phyloP scores from a whole-genome alignment of 2,888 invertebrate genomes.

The Himalopsyche tibetana region DNA sequence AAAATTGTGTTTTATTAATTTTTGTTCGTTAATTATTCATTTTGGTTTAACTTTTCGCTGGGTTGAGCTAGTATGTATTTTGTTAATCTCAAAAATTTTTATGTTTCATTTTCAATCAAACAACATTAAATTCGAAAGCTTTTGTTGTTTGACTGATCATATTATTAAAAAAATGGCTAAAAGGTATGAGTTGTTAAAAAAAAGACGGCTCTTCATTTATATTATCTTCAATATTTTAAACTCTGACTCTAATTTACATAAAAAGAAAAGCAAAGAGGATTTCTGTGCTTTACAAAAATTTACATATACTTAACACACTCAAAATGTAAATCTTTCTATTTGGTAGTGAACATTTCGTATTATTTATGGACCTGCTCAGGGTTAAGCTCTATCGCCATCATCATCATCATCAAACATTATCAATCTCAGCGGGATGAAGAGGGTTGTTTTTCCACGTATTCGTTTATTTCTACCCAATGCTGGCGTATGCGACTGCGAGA shows the following conservation, averaged over 20 bases:
- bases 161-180: background rate
- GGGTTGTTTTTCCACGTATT: background rate
- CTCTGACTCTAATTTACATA: background rate
- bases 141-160: too few species aligned
- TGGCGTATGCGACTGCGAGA: background rate
- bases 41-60: too few species aligned
- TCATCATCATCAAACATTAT: conserved; percentile 12
- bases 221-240: conserved; percentile 1
- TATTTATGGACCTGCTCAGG: conserved; percentile 10
- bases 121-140: too few species aligned
- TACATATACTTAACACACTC: conserved; percentile 26
- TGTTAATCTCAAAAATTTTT: too few species aligned
- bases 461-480: background rate
- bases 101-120: too few species aligned
- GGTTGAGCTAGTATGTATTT: too few species aligned
- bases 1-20: too few species aligned
- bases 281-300: conserved; percentile 2
- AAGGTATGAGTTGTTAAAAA: background rate
- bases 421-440: conserved; percentile 7
- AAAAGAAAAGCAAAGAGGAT: conserved; percentile 15
- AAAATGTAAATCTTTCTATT: conserved; percentile 26
- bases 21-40: too few species aligned
- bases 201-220: background rate
- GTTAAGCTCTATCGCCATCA: conserved; percentile 11
- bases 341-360: conserved; percentile 21